Evolutionary conservation across 2,888 invertebrate species (phyloP), one percentile per base, ranked within the genome.

Genomic region (Eumerus sabulonum): DNA sequence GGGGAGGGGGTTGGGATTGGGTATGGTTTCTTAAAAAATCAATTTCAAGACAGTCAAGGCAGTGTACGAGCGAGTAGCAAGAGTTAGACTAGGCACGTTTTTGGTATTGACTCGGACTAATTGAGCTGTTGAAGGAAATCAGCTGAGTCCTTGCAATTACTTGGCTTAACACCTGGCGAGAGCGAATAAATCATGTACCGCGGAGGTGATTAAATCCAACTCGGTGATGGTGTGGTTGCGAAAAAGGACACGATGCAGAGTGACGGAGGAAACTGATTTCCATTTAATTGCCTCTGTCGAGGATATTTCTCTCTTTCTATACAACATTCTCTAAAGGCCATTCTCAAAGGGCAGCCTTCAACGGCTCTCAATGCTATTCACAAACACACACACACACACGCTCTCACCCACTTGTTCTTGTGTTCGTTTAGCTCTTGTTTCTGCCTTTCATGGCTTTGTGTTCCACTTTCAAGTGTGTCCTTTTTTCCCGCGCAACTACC

Each of bases 401-500:
- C 17, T 1, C 54, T 14, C 70, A 70, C 42, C 62, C 70, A 17
- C 57, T n/a, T 17, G 38, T 68, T 63, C 51, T 12, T 17, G 40
- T 57, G 19, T 54, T 16, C 60, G 56, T 50, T 18, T 51, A 36
- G 27, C 27, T 27, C 27, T 27, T 7, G 7, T 27, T 27, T 27
- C 27, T n/a, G 27, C 27, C 27, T 27, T 27, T 27, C 27, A 27
- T 27, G 27, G 62, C 66, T 42, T 40, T 73, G 73, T 77, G 67
- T 51, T 77, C 67, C 57, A 73, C 73, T 73, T 62, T n/a, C n/a
- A n/a, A n/a, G n/a, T n/a, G n/a, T 51, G 77, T 77, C 73, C 77
- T 73, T 68, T 67, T 71, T 72, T 59, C 48, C 13, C 42, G 56
- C 19, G 13, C 60, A 36, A 27, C 42, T 56, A 40, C 53, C 40